phyloP scores from a whole-genome alignment of 2,797 vertebrate genomes.

The Chaunax sp. region DNA sequence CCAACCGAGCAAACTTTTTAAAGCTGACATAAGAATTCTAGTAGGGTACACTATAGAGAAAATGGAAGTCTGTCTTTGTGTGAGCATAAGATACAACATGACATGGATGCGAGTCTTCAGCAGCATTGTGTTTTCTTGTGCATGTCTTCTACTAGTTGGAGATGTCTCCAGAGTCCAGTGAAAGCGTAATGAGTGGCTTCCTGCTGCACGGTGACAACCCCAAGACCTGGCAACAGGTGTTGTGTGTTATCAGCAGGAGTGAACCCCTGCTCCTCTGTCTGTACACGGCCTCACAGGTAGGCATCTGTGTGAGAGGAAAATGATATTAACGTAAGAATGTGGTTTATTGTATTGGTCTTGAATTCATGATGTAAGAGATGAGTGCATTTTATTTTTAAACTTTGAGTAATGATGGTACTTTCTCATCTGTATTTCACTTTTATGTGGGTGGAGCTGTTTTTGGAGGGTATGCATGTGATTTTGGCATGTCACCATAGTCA shows the following conservation, averaged over 20 bases:
- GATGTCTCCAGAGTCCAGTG: constrained; percentile 82
- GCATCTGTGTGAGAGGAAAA: not conserved
- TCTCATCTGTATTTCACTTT: not conserved
- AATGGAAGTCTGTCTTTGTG: too few species aligned
- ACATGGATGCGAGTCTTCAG: not conserved
- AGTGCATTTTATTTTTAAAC: not conserved
- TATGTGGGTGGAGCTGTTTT: not conserved
- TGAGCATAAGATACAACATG: not conserved
- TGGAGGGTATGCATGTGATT: not conserved
- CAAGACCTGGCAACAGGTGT: constrained; percentile 88
- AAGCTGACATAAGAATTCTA: too few species aligned
- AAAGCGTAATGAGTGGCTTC: constrained; percentile 88
- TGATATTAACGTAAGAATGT: not conserved
- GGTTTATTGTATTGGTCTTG: not conserved
- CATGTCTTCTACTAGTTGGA: constrained; percentile 80
- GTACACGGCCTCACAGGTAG: constrained; percentile 89
- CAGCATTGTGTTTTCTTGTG: not conserved
- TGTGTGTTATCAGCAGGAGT: constrained; percentile 88
- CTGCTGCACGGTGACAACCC: constrained; percentile 89
- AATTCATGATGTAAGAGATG: not conserved
- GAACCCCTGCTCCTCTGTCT: constrained; percentile 88
- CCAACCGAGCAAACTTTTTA: too few species aligned
- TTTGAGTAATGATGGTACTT: not conserved
- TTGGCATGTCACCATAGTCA: constrained; percentile 1
- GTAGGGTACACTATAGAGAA: too few species aligned